Conservation (phyloP, 2,797 vertebrate genomes). For the Cyclura pinguis region DNA sequence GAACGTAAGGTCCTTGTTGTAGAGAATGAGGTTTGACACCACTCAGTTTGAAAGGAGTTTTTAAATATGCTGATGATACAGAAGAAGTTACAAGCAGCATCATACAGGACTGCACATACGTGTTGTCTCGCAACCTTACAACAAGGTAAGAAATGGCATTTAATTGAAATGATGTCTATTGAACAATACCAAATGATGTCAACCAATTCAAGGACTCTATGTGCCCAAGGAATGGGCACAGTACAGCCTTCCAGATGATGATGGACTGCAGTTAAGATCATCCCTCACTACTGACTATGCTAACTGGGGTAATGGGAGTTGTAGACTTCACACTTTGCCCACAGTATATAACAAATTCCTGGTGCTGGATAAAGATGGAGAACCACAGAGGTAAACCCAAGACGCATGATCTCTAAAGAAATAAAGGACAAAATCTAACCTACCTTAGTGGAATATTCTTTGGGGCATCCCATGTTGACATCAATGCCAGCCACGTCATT, state of each 20-base stretch:
- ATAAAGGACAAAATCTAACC: conserved; percentile 57
- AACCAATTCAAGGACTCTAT: not conserved
- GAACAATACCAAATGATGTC: not conserved
- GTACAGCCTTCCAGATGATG: too few species aligned
- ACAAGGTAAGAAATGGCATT: not conserved
- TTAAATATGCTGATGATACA: too few species aligned
- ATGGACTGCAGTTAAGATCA: too few species aligned
- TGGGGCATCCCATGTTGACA: conserved; percentile 98
- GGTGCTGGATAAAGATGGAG: not conserved
- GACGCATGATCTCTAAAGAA: not conserved
- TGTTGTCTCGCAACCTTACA: too few species aligned
- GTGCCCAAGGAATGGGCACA: too few species aligned
- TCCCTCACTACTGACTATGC: too few species aligned
- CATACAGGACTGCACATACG: too few species aligned
- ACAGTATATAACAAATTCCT: not conserved
- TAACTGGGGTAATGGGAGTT: too few species aligned
- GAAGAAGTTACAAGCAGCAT: too few species aligned
- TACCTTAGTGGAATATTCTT: conserved; percentile 98
- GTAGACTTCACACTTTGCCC: not conserved
- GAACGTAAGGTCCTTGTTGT: too few species aligned
- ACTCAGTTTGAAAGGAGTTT: too few species aligned
- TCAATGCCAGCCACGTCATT: conserved; percentile 94
- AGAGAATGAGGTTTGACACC: too few species aligned
- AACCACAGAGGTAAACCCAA: not conserved
- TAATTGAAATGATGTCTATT: not conserved